Percentiles rank a stretch among this genome's conserved stretches.
Evolutionary conservation across 2,797 vertebrate species (phyloP).

Genomic region (Micromesistius poutassou): DNA sequence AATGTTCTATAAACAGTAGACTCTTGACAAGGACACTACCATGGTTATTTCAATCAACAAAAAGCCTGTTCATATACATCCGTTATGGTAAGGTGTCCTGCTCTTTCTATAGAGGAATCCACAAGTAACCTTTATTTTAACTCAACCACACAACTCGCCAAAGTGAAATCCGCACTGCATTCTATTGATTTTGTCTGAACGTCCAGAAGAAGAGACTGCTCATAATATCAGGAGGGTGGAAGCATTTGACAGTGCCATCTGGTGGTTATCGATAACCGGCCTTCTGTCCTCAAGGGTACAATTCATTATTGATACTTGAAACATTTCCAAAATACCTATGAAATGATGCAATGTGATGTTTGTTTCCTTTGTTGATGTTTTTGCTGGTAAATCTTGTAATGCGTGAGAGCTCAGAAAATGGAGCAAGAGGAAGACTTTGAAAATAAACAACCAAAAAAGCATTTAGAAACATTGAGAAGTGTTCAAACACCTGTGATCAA

Average conservation of each 20-base stretch:
- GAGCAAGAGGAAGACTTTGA: too few relatives aligned
- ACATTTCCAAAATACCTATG: neutral
- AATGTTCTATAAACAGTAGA: neutral
- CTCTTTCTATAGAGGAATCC: too few relatives aligned
- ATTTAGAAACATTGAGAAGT: too few relatives aligned
- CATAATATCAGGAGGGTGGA: neutral
- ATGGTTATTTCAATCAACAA: neutral
- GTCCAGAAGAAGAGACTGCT: neutral
- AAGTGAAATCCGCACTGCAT: neutral
- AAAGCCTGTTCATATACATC: too few relatives aligned
- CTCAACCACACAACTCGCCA: neutral
- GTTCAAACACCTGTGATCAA: too few relatives aligned
- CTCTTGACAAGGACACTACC: neutral
- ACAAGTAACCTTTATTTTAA: neutral
- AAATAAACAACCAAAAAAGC: too few relatives aligned
- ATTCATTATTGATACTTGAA: neutral
- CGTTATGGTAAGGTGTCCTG: too few relatives aligned
- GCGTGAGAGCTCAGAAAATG: too few relatives aligned
- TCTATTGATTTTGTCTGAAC: neutral
- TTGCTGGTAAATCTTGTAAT: neutral
- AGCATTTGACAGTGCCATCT: neutral
- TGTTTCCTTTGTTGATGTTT: neutral
- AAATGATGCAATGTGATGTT: neutral
- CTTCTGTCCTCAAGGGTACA: neutral
- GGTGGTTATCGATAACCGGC: neutral